These are phyloP conservation scores for Turnix velox DNA, from an alignment of 2,113 vertebrate species.

Conservation along the genomic window DNA sequence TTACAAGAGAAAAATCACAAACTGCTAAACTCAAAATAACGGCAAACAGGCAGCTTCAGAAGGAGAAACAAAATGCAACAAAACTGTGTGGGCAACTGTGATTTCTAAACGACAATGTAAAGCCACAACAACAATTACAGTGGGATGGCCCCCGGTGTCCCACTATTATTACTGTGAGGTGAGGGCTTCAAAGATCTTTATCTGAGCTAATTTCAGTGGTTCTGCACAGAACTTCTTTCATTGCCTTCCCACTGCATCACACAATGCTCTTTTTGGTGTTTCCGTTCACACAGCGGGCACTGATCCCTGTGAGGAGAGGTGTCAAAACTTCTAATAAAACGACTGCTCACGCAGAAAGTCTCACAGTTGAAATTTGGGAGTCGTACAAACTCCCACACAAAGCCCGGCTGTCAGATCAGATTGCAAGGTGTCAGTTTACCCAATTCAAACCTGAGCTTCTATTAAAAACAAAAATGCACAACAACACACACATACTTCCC, in stretches of 20 bases:
- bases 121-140: not conserved
- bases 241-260: not conserved
- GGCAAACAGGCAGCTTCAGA: not conserved
- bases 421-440: slow-evolving; percentile 44
- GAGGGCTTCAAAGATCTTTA: slow-evolving; percentile 5
- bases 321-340: slow-evolving; percentile 5
- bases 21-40: not conserved
- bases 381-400: not conserved
- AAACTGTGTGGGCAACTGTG: not conserved
- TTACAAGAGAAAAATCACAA: not conserved
- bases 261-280: slow-evolving; percentile 14
- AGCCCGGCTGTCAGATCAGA: slow-evolving; percentile 15
- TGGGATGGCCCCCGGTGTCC: not conserved
- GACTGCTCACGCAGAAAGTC: slow-evolving; percentile 6
- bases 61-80: not conserved
- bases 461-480: slow-evolving; percentile 36
- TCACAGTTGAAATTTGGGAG: slow-evolving; percentile 20
- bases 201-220: slow-evolving; percentile 1
- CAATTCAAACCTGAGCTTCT: slow-evolving; percentile 48
- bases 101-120: not conserved
- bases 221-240: not conserved
- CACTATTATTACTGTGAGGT: not conserved
- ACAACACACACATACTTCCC: no score
- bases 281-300: slow-evolving; percentile 18
- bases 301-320: slow-evolving; percentile 21